Evolutionary conservation across 1,140 invertebrate species (phyloP).

Genomic region (Zaprionus gabonicus): DNA sequence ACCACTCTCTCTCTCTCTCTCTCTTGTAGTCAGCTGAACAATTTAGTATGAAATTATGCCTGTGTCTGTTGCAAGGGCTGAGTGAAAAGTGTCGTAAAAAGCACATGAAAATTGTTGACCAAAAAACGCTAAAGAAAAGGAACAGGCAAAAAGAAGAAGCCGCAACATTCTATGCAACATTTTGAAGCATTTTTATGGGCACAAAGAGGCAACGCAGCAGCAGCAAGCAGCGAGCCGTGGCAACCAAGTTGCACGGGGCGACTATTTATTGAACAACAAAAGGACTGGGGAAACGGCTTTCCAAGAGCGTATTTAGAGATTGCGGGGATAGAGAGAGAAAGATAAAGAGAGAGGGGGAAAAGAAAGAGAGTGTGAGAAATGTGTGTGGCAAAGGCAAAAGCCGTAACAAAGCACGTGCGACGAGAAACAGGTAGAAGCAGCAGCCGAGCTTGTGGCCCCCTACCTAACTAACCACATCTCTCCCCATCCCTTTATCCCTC

Average conservation of each 20-base stretch:
- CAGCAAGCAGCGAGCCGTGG: neutral
- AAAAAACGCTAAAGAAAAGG: slow-evolving; percentile 24
- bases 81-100: slow-evolving; percentile 71
- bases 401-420: slow-evolving; percentile 26
- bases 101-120: slow-evolving; percentile 59
- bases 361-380: slow-evolving; percentile 58
- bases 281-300: slow-evolving; percentile 15
- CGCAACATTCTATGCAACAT: slow-evolving; percentile 61
- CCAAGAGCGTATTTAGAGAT: slow-evolving; percentile 9
- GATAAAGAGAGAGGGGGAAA: too few relatives aligned
- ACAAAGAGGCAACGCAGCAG: slow-evolving; percentile 29
- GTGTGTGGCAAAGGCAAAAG: slow-evolving; percentile 72
- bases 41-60: slow-evolving; percentile 77
- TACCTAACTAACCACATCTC: slow-evolving; percentile 8
- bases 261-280: slow-evolving; percentile 71
- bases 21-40: slow-evolving; percentile 38
- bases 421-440: slow-evolving; percentile 48
- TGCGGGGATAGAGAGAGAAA: neutral
- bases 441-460: neutral
- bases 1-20: neutral
- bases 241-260: slow-evolving; percentile 19
- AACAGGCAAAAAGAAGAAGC: slow-evolving; percentile 10
- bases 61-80: slow-evolving; percentile 27
- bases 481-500: neutral
- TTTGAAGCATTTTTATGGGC: slow-evolving; percentile 69